phyloP scores from a whole-genome alignment of 2,888 invertebrate genomes.

The Eupithecia subumbrata region DNA sequence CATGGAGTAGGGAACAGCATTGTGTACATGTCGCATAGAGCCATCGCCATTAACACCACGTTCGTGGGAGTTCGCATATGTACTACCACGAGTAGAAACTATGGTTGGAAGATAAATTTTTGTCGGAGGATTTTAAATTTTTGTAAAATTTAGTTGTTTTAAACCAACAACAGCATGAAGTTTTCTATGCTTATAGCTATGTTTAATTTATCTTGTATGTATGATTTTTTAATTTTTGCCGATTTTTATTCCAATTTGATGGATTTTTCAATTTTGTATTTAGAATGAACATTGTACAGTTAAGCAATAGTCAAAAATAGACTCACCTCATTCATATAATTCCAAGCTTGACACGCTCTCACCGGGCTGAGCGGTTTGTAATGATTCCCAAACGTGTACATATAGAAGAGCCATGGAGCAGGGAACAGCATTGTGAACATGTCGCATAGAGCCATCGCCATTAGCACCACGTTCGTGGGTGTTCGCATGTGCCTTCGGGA shows the following conservation, averaged over 20 bases:
- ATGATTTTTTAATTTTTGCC: no score
- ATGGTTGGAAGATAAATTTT: no score
- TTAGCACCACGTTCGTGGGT: conserved; percentile 95
- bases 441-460: conserved; percentile 98
- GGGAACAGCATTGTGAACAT: conserved; percentile 96
- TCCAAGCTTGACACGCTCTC: conserved; percentile 91
- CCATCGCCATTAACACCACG: conserved; percentile 97
- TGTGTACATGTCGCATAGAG: conserved; percentile 96
- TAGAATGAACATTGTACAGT: no score
- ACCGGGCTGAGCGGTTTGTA: conserved; percentile 91
- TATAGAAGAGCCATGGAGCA: conserved; percentile 95
- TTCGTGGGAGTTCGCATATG: conserved; percentile 97
- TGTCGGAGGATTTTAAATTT: no score
- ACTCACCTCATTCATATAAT: conserved; percentile 91
- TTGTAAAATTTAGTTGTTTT: no score
- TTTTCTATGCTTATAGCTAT: no score
- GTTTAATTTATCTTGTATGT: no score
- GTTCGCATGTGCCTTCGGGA: conserved; percentile 95
- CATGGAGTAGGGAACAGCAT: conserved; percentile 95
- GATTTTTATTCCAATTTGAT: no score
- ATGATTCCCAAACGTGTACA: conserved; percentile 95
- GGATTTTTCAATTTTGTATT: no score
- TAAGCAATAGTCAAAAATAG: neutral
- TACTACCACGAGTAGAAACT: no score
- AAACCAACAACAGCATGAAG: no score